phyloP scores from a whole-genome alignment of 2,888 invertebrate species.

The Acleris literana region DNA sequence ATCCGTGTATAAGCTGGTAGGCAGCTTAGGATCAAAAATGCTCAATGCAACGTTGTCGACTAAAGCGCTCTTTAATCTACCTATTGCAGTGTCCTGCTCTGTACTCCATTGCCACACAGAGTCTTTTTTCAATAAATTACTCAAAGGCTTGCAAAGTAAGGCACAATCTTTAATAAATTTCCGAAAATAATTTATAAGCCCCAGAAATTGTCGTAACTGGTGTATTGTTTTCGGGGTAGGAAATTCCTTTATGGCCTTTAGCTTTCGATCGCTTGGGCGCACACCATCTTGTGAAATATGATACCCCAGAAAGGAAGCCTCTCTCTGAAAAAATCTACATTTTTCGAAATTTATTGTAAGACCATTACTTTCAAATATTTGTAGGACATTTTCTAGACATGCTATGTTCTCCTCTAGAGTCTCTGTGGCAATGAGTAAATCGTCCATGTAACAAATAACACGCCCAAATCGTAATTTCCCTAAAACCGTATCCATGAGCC shows the following conservation, averaged over 20 bases:
- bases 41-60: too few relatives aligned
- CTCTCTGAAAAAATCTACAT: background rate
- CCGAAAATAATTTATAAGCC: too few relatives aligned
- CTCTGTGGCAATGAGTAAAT: background rate
- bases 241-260: background rate
- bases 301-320: background rate
- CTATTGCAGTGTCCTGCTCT: too few relatives aligned
- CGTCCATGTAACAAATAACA: background rate
- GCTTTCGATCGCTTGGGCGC: background rate
- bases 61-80: too few relatives aligned
- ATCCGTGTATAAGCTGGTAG: too few relatives aligned
- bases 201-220: background rate
- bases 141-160: too few relatives aligned
- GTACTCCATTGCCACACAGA: too few relatives aligned
- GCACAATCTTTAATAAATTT: too few relatives aligned
- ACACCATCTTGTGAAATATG: background rate
- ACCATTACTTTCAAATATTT: background rate
- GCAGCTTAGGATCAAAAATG: too few relatives aligned
- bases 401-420: background rate
- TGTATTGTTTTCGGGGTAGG: background rate
- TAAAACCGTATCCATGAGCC: background rate
- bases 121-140: too few relatives aligned
- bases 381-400: background rate
- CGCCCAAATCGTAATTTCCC: background rate
- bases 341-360: background rate